A percentile compares a stretch with the other conserved stretches of the same genome.
Conservation (phyloP, 2,797 vertebrate genomes). For the Hydrolagus colliei region DNA sequence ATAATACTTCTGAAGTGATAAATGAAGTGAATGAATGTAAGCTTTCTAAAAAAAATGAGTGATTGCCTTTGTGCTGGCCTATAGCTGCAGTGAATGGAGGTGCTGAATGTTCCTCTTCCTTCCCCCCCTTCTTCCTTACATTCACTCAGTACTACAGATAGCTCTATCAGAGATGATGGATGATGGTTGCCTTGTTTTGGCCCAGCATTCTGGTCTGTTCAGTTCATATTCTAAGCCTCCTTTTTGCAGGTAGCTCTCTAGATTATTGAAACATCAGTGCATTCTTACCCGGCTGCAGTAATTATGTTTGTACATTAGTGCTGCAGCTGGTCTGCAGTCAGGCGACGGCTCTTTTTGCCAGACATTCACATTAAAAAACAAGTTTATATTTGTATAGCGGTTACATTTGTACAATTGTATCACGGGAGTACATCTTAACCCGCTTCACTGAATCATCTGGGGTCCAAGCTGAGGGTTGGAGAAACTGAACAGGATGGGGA, state of each 20-base stretch:
- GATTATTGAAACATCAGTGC: not conserved
- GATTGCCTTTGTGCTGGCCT: not conserved
- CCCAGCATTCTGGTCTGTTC: not conserved
- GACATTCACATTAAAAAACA: slow-evolving; percentile 48
- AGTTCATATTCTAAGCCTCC: not conserved
- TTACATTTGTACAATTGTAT: too few relatives aligned
- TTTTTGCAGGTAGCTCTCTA: not conserved
- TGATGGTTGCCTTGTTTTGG: not conserved
- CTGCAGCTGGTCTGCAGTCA: slow-evolving; percentile 43
- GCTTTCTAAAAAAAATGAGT: not conserved
- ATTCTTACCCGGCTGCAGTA: slow-evolving; percentile 35
- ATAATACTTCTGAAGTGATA: too few relatives aligned
- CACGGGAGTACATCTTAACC: too few relatives aligned
- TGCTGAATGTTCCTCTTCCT: not conserved
- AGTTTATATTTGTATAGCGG: not conserved
- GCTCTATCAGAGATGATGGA: slow-evolving; percentile 12
- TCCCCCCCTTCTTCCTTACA: too few relatives aligned
- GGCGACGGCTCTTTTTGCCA: slow-evolving; percentile 38
- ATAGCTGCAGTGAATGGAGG: not conserved
- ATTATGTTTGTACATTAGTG: slow-evolving; percentile 45
- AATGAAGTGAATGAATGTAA: not conserved
- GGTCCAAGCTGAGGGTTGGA: too few relatives aligned
- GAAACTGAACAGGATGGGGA: too few relatives aligned
- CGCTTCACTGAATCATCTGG: too few relatives aligned
- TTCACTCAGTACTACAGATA: not conserved